Percentiles rank a stretch among this genome's conserved stretches.
Conservation (phyloP, 2,113 vertebrate species). For the Pachyramphus minor region DNA sequence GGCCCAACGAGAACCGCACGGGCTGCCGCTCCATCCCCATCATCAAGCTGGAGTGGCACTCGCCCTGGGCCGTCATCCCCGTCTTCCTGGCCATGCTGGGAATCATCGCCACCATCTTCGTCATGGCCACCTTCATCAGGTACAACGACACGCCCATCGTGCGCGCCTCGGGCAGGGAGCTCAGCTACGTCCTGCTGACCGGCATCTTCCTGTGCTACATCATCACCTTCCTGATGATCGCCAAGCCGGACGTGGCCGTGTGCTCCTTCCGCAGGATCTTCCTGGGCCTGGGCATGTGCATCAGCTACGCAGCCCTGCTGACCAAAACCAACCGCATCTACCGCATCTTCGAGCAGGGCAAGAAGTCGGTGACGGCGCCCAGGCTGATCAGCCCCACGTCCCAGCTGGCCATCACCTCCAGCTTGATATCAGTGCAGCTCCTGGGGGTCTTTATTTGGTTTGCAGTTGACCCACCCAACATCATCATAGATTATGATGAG, state of each 20-base stretch:
- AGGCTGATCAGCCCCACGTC: slow-evolving; percentile 93
- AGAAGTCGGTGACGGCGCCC: slow-evolving; percentile 91
- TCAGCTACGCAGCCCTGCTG: slow-evolving; percentile 92
- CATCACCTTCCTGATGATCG: slow-evolving; percentile 97
- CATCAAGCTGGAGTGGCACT: slow-evolving; percentile 93
- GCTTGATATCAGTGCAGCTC: slow-evolving; percentile 91
- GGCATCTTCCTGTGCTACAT: slow-evolving; percentile 96
- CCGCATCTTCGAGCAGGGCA: slow-evolving; percentile 95
- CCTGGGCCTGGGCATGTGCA: slow-evolving; percentile 94
- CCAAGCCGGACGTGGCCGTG: slow-evolving; percentile 87
- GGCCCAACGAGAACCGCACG: slow-evolving; percentile 87
- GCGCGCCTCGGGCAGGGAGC: slow-evolving; percentile 88
- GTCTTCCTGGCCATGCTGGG: slow-evolving; percentile 94
- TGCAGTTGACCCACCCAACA: slow-evolving; percentile 91
- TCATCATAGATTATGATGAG: slow-evolving; percentile 91
- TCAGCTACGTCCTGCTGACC: slow-evolving; percentile 91
- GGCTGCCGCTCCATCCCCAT: slow-evolving; percentile 90
- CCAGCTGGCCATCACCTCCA: slow-evolving; percentile 91
- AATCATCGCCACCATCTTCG: slow-evolving; percentile 90
- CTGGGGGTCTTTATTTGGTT: slow-evolving; percentile 95
- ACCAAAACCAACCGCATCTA: slow-evolving; percentile 98
- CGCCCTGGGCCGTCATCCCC: slow-evolving; percentile 90
- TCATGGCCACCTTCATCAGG: slow-evolving; percentile 90
- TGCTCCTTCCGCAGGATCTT: slow-evolving; percentile 92
- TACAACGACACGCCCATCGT: slow-evolving; percentile 96